Evolutionary conservation across 2,797 vertebrate species (phyloP).

Genomic region (Lacerta bilineata): DNA sequence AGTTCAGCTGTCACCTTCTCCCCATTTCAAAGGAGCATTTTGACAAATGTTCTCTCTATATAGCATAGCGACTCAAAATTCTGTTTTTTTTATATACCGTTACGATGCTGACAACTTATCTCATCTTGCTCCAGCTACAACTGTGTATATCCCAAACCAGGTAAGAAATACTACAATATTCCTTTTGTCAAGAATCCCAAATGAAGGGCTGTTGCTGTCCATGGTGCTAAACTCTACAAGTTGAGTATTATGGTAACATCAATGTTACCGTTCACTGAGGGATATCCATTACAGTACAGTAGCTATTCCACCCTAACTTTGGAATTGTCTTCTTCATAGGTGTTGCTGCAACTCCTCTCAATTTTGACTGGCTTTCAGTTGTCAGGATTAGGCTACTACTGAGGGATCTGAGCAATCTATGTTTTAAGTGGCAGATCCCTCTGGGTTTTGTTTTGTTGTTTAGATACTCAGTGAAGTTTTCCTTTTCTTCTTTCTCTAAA

Average conservation of each 20-base stretch:
- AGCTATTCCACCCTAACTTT: not conserved
- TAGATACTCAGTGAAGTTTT: not conserved
- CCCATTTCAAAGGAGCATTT: too few relatives aligned
- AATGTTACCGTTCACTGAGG: not conserved
- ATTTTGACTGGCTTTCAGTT: not conserved
- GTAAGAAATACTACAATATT: not conserved
- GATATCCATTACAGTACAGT: not conserved
- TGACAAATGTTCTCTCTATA: too few relatives aligned
- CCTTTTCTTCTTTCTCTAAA: not conserved
- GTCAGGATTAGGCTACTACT: not conserved
- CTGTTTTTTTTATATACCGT: not conserved
- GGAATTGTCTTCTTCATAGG: not conserved
- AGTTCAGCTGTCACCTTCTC: too few relatives aligned
- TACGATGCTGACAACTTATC: not conserved
- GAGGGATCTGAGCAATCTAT: not conserved
- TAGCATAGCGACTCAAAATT: not conserved
- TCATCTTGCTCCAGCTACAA: not conserved
- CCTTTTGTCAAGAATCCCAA: not conserved
- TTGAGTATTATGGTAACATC: not conserved
- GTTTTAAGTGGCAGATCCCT: not conserved
- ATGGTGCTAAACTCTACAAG: not conserved
- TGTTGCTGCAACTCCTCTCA: not conserved
- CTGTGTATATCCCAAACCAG: not conserved
- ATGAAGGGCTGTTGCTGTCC: not conserved
- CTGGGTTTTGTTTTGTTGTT: not conserved